A percentile compares a stretch with the other conserved stretches of the same genome.
Conservation (phyloP, 2,888 invertebrate species). For the Phortica okadai region DNA sequence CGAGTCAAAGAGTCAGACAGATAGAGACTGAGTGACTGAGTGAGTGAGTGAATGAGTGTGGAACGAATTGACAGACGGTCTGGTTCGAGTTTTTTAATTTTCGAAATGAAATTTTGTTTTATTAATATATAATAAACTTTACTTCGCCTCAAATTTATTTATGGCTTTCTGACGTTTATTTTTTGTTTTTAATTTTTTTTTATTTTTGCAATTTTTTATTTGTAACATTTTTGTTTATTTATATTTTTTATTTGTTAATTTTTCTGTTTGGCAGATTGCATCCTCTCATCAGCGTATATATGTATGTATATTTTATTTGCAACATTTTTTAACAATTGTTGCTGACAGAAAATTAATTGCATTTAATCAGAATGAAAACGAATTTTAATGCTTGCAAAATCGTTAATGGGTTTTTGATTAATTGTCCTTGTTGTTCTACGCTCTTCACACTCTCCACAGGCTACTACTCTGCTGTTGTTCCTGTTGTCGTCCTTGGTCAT, state of each 20-base stretch:
- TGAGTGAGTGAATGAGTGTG: neutral
- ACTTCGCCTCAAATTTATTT: neutral
- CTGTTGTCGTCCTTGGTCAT: neutral
- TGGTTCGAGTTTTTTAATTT: conserved; percentile 14
- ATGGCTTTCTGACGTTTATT: neutral
- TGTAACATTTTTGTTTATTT: conserved; percentile 24
- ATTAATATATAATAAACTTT: conserved; percentile 28
- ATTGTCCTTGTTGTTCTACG: conserved; percentile 3
- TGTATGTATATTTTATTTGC: conserved; percentile 43
- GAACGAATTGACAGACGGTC: neutral
- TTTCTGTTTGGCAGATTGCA: conserved; percentile 19
- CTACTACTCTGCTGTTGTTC: neutral
- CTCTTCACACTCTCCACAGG: neutral
- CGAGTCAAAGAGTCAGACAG: too few relatives aligned
- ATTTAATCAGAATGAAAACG: conserved; percentile 55
- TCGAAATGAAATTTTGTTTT: conserved; percentile 21
- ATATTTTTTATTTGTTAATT: neutral
- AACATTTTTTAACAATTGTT: conserved; percentile 56
- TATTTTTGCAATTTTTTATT: conserved; percentile 26
- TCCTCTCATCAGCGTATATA: neutral
- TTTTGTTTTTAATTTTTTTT: neutral
- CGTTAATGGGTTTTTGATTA: conserved; percentile 37
- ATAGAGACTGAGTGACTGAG: neutral
- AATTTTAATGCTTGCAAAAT: conserved; percentile 28
- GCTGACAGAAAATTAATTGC: conserved; percentile 67